Evolutionary conservation across 2,888 invertebrate genomes (phyloP).

Genomic region (Mesorhabditis belari): DNA sequence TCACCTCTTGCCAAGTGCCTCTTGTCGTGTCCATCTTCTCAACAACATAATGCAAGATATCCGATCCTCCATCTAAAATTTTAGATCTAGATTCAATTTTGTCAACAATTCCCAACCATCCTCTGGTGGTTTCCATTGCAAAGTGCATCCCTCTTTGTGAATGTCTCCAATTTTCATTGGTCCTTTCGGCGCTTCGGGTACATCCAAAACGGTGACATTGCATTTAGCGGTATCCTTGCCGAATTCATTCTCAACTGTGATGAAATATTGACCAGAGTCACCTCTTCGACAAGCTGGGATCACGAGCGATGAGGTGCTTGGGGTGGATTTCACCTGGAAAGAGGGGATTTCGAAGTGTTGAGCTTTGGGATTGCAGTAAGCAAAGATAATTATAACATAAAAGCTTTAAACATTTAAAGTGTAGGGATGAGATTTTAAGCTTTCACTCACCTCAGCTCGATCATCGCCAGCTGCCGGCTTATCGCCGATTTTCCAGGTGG

Average conservation of each 20-base stretch:
- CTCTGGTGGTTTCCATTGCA: conserved; percentile 76
- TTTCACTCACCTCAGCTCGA: conserved; percentile 69
- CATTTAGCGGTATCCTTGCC: conserved; percentile 87
- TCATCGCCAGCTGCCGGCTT: conserved; percentile 66
- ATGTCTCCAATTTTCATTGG: conserved; percentile 64
- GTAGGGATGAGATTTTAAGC: no score
- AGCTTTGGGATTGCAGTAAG: no score
- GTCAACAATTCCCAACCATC: no score
- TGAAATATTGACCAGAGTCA: conserved; percentile 82
- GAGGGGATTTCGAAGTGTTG: no score
- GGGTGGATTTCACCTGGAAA: no score
- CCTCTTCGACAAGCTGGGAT: conserved; percentile 36
- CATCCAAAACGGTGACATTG: conserved; percentile 67
- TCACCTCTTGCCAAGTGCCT: conserved; percentile 62
- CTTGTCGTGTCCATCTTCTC: conserved; percentile 94
- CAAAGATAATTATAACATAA: no score
- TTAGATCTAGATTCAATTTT: no score
- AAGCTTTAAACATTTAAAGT: no score
- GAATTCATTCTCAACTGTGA: conserved; percentile 81
- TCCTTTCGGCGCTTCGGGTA: conserved; percentile 77
- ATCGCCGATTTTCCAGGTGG: conserved; percentile 72
- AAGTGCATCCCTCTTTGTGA: conserved; percentile 79
- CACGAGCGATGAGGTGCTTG: conserved; percentile 55
- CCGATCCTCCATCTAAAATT: conserved; percentile 94
- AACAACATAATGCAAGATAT: conserved; percentile 80